phyloP scores from a whole-genome alignment of 2,888 invertebrate species.

The Sphaerophoria taeniata region DNA sequence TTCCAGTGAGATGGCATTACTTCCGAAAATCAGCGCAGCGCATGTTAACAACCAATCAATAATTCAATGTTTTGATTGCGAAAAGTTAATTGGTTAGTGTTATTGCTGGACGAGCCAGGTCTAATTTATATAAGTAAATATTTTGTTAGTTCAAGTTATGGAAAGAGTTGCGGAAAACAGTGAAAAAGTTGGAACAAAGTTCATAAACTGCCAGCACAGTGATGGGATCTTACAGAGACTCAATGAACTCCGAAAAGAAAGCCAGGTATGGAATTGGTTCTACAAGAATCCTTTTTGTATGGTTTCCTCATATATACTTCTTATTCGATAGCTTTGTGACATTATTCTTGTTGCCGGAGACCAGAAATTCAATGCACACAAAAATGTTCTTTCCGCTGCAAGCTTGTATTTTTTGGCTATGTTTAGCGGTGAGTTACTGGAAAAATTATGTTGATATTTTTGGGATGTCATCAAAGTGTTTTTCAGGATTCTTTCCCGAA shows the following conservation, averaged over 20 bases:
- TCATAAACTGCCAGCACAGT: constrained; percentile 67
- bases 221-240: constrained; percentile 49
- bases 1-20: too few relatives aligned
- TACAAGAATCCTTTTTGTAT: not conserved
- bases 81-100: constrained; percentile 41
- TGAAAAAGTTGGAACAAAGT: constrained; percentile 42
- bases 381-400: constrained; percentile 77
- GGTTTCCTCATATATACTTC: not conserved
- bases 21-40: not conserved
- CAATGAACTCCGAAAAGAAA: constrained; percentile 61
- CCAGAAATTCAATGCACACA: constrained; percentile 76
- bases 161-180: constrained; percentile 29
- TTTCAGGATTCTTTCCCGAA: constrained; percentile 77
- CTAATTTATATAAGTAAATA: not conserved
- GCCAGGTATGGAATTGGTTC: constrained; percentile 34
- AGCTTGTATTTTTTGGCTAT: constrained; percentile 78
- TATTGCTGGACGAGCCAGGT: not conserved
- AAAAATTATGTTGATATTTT: not conserved
- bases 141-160: constrained; percentile 15
- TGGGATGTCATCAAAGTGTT: too few relatives aligned
- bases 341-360: constrained; percentile 75
- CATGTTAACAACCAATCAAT: constrained; percentile 37
- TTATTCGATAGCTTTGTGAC: constrained; percentile 76
- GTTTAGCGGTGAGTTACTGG: constrained; percentile 75
- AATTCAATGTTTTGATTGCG: constrained; percentile 41